Evolutionary conservation across 2,113 vertebrate genomes (phyloP), one percentile per base, ranked within the genome.

Genomic region (Plecotus auritus): DNA sequence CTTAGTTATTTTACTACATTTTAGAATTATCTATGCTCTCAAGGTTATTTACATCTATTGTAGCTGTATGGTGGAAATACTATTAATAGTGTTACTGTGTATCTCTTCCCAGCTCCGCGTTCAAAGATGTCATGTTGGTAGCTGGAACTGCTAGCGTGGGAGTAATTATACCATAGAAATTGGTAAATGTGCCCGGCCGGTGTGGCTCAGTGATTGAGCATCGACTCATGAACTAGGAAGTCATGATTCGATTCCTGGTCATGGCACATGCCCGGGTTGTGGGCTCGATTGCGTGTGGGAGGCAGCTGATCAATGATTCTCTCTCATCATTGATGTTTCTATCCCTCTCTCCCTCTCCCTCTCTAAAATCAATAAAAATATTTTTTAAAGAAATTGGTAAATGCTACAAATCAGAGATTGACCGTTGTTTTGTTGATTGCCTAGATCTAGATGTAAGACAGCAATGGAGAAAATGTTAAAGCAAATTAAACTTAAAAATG

Each of bases 391-490:
- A 85, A 85, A 93, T 17, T 54, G 22, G 45, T 13, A 93, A 92
- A 23, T 81, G 49, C 56, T 88, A 73, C 49, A 77, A 42, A 51
- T 72, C 59, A 80, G 7, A 93, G 51, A 83, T 13, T 56, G 42
- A 86, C 16, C 86, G 54, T 32, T 87, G 32, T 70, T 96, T 66
- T 84, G 42, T 74, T 74, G 92, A 47, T 6, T 83, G 1, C 83
- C 83, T 95, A 83, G n/a, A 35, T 88, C 84, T 89, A 80, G 69
- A 66, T 42, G 83, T 74, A 91, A 85, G 35, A 88, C 26, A 73
- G 2, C 17, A 5, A 70, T 70, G 32, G 13, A 87, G 54, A 80
- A 67, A 84, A 72, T n/a, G 37, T 69, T 47, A 87, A 64, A n/a
- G 66, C 30, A 88, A 47, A 72, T 88, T 61, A 30, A 90, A 67